Base-by-base conservation (phyloP, 2,888 invertebrate species). In the Tuberolachnus salignus region DNA sequence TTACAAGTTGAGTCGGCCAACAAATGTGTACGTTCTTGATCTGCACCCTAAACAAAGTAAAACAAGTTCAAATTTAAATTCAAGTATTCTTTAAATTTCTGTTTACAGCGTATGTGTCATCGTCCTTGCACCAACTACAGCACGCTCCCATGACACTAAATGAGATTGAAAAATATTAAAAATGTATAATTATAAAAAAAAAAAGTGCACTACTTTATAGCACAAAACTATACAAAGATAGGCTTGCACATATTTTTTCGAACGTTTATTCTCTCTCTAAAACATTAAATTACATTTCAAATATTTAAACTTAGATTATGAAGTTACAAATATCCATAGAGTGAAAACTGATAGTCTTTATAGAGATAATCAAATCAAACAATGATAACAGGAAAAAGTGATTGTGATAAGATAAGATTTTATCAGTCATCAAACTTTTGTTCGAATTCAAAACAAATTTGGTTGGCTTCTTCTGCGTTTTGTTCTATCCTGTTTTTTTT, bases 1-100 rank as follows among this genome's bases (percentile, higher is more conserved):
- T 91, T 92, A 83, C 91, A 90, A 57, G 91, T 90, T 42, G 93
- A 91, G 86, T 94, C 93, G 78, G 91, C 90, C 80, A 94, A 86
- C 69, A 94, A 88, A 84, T 92, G 93, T 34, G 94, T 93, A 82
- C 93, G 87, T 86, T 94, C 94, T 23, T 78, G 78, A 59, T 78
- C 78, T 2, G 51, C n/a, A 42, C 42, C 23, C 78, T 78, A 13
- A 16, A 16, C 1, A 14, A 16, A 44, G 8, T n/a, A n/a, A n/a
- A n/a, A 16, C 6, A 16, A 44, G 8, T 23, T 11, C 14, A 46
- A 67, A 51, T 6, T 8, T 3, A 67, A 26, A 6, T 51, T 16
- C 16, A 67, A 67, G 16, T 26, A 67, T 11, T 9, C 23, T 26
- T 11, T 23, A 16, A 66, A 46, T 3, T 13, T 2, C 11, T n/a